Conservation (phyloP, 2,888 invertebrate genomes). For the Paralinhomoeus sp. region DNA sequence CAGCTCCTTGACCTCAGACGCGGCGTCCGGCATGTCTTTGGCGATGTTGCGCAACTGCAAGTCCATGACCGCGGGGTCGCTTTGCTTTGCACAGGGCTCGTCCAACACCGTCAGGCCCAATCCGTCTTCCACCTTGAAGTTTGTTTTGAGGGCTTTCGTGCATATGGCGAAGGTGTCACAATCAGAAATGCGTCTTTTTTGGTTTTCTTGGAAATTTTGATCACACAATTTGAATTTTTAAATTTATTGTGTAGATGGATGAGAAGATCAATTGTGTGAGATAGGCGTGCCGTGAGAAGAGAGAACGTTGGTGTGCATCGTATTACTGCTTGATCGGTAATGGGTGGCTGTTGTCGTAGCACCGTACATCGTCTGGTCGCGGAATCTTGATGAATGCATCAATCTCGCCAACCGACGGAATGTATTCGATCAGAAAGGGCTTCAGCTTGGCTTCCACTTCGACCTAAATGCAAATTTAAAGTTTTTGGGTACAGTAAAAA, state of each 20-base stretch:
- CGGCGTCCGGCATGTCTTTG: background rate
- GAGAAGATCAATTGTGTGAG: no score
- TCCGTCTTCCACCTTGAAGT: constrained; percentile 17
- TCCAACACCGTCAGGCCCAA: constrained; percentile 34
- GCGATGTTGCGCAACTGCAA: constrained; percentile 47
- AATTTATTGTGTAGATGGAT: no score
- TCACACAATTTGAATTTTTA: background rate
- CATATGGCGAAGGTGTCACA: no score
- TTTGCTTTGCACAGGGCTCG: constrained; percentile 81
- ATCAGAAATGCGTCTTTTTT: no score
- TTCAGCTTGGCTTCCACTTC: constrained; percentile 67
- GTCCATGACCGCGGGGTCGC: constrained; percentile 76
- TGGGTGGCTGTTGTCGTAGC: no score
- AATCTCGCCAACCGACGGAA: constrained; percentile 92
- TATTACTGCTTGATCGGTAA: no score
- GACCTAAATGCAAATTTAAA: constrained; percentile 30
- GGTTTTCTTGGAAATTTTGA: no score
- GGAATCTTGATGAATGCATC: constrained; percentile 75
- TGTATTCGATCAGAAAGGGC: constrained; percentile 84
- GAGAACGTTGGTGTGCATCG: no score
- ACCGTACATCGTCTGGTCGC: constrained; percentile 49
- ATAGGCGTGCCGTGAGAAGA: no score
- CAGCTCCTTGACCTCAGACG: background rate
- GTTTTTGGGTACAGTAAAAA: constrained; percentile 1
- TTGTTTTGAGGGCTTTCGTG: no score